Evolutionary conservation across 2,797 vertebrate species (phyloP), one percentile per base, ranked within the genome.

Genomic region (Urocyon cinereoargenteus): DNA sequence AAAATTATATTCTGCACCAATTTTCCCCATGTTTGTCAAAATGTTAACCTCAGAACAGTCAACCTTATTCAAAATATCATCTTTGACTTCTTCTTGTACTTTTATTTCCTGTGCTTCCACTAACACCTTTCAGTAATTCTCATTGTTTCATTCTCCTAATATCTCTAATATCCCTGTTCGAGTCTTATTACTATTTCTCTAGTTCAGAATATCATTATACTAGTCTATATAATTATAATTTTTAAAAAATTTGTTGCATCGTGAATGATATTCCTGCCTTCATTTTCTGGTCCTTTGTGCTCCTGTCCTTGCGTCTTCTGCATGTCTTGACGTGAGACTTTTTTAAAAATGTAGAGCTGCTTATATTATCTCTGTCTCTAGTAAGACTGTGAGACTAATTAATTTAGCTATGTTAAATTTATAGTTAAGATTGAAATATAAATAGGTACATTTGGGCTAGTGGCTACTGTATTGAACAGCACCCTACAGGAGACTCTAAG

Each of bases 341-440:
- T 70, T 85, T 51, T 22, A 83, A 36, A 86, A 82, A 70, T 40
- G 28, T 6, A 96, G 31, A 64, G 61, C 12, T 26, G 1, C 53
- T 88, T 92, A 75, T 22, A 13, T 72, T 82, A 72, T 86, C 96
- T 89, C 24, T 6, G 31, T 49, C n/a, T 92, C 34, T n/a, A 84
- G 28, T 15, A 40, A 81, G 53, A 90, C 24, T 78, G 28, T 81
- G 19, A 68, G 36, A 31, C 3, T 16, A 31, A 53, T 40, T n/a
- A n/a, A n/a, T n/a, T n/a, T n/a, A 66, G 22, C 64, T 82, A 77
- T 14, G 49, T 87, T 70, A 66, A 78, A 70, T 64, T 53, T 51
- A 28, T 59, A 70, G 81, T 92, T 90, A 61, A 92, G 83, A 73
- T 66, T 90, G 34, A 90, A 84, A 87, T 55, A 79, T 87, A 85